phyloP scores from a whole-genome alignment of 2,797 vertebrate genomes.

The Momotus momota region DNA sequence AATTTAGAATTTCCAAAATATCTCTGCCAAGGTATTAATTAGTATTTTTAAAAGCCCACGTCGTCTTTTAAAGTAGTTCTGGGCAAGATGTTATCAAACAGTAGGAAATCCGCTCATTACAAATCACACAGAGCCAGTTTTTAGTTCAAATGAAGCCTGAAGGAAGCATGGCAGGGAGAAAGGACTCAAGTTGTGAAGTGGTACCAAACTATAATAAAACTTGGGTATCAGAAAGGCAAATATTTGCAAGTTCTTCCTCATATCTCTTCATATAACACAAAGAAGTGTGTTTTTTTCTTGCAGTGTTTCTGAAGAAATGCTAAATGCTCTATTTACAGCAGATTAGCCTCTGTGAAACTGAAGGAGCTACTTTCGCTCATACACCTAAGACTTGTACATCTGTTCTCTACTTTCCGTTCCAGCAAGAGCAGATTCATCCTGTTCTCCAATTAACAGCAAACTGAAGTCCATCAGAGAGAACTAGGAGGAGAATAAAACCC shows the following conservation, averaged over 20 bases:
- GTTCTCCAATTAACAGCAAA: background rate
- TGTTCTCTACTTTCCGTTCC: background rate
- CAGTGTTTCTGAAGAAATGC: background rate
- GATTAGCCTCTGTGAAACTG: background rate
- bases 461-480: background rate
- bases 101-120: conserved; percentile 43
- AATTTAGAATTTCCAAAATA: background rate
- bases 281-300: background rate
- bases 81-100: conserved; percentile 39
- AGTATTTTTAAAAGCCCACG: background rate
- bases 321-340: background rate
- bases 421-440: background rate
- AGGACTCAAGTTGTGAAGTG: background rate
- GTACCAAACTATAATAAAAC: background rate
- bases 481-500: background rate
- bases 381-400: background rate
- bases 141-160: background rate
- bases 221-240: background rate
- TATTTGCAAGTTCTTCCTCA: background rate
- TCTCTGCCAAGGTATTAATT: conserved; percentile 41
- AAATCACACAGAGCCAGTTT: background rate
- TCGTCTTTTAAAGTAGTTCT: background rate
- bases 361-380: background rate
- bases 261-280: background rate
- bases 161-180: background rate